A percentile compares a stretch with the other conserved stretches of the same genome.
Conservation (phyloP, 2,113 vertebrate genomes). For the Hippoglossus stenolepis region DNA sequence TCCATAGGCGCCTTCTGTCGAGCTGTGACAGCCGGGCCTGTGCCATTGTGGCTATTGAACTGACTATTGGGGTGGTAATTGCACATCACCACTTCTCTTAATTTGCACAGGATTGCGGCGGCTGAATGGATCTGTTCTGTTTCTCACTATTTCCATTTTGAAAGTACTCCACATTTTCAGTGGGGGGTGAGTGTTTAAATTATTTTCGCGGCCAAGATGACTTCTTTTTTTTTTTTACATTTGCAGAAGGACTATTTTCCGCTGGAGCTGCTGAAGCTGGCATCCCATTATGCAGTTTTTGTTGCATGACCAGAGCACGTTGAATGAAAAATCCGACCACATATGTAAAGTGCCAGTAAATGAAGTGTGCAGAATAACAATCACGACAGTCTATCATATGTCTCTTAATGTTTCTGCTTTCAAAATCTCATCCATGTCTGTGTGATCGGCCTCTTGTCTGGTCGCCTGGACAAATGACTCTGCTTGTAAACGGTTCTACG, state of each 20-base stretch:
- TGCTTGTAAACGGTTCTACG: conserved; percentile 10
- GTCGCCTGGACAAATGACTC: background rate
- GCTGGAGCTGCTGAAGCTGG: conserved; percentile 22
- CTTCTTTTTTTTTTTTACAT: conserved; percentile 23
- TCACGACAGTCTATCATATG: conserved; percentile 1
- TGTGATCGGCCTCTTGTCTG: conserved; percentile 12
- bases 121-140: conserved; percentile 55
- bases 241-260: conserved; percentile 41
- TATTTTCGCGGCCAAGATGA: conserved; percentile 49
- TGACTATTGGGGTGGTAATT: conserved; percentile 66
- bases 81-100: conserved; percentile 58
- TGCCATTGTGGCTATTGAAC: conserved; percentile 65
- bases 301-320: conserved; percentile 18
- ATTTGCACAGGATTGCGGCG: conserved; percentile 48
- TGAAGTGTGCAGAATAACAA: conserved; percentile 33
- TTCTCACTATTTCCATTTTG: conserved; percentile 51
- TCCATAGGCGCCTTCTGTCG: conserved; percentile 42
- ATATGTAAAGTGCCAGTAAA: conserved; percentile 24
- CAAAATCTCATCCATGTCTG: background rate
- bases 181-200: conserved; percentile 41
- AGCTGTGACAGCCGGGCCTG: conserved; percentile 40
- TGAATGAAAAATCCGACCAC: conserved; percentile 18
- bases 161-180: conserved; percentile 44
- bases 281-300: conserved; percentile 24
- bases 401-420: conserved; percentile 7